Evolutionary conservation across 1,140 invertebrate genomes (phyloP), one percentile per base, ranked within the genome.

Genomic region (Calephelis nemesis): DNA sequence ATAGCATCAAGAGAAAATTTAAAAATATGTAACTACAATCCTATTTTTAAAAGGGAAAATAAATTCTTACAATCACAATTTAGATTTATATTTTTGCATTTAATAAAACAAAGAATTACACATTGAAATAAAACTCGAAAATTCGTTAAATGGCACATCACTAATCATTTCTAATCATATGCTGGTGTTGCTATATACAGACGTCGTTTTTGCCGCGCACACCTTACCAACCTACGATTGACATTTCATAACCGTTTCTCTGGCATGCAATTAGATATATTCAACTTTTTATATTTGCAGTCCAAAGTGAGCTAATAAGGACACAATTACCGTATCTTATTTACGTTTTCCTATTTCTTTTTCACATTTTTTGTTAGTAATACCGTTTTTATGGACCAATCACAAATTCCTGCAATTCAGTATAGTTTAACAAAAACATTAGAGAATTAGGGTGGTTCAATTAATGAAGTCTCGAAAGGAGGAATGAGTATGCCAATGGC

Each of bases 211-310:
- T 39, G 54, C 52, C 15, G 5, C 13, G 52, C 52, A 54, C 54
- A 12, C 54, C 30, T 12, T 58, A 58, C 54, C 54, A 58, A 58
- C 54, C 39, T 58, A 39, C 54, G 54, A 58, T 58, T 58, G 54
- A 58, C 54, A 58, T 58, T 58, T 58, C 54, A 58, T 58, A 58
- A 58, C 54, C 54, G 54, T 58, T 58, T 30, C 30, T 15, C 54
- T 58, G 19, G 54, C 30, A 58, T 58, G 54, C 54, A 58, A 58
- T 58, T 58, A 58, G 54, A 39, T 9, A 45, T 58, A 58, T 58
- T 11, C 54, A 58, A 58, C 9, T 58, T 58, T 58, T 58, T 58
- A 30, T 30, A 11, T 30, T 10, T 15, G 6, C 30, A 7, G 4
- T 39, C 54, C 30, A 58, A 58, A 58, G 54, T 39, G 19, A 58